Evolutionary conservation across 2,113 vertebrate species (phyloP).

Genomic region (Cairina moschata): DNA sequence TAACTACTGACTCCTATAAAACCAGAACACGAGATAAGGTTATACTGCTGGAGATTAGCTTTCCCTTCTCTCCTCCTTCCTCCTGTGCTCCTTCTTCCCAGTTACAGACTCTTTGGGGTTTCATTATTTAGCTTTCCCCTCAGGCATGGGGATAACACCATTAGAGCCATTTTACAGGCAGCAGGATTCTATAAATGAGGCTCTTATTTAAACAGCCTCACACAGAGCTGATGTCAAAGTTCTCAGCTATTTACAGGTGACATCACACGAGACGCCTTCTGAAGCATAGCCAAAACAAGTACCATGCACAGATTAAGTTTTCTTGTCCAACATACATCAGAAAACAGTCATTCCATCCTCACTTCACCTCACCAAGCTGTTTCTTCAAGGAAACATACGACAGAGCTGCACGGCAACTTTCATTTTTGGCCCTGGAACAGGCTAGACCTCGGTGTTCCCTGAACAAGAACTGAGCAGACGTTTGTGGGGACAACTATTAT

Average conservation of each 20-base stretch:
- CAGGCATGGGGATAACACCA: constrained; percentile 81
- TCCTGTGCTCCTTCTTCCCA: neutral
- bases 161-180: constrained; percentile 85
- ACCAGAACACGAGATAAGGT: constrained; percentile 75
- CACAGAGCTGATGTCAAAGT: constrained; percentile 83
- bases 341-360: constrained; percentile 14
- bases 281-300: constrained; percentile 33
- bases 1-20: neutral
- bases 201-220: constrained; percentile 84
- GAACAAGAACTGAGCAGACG: neutral
- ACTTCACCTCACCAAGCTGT: neutral
- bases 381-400: neutral
- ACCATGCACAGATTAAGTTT: constrained; percentile 52
- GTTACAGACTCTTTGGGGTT: constrained; percentile 73
- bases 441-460: neutral
- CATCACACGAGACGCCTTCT: constrained; percentile 78
- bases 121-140: constrained; percentile 75
- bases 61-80: constrained; percentile 36
- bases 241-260: constrained; percentile 85
- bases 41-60: constrained; percentile 75
- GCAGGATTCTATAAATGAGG: constrained; percentile 84
- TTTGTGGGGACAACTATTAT: neutral
- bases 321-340: constrained; percentile 54
- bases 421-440: neutral
- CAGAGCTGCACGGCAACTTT: neutral